These are phyloP conservation scores for Pseudocheirus occidentalis DNA, from an alignment of 2,797 vertebrate species.

Conservation along the genomic window DNA sequence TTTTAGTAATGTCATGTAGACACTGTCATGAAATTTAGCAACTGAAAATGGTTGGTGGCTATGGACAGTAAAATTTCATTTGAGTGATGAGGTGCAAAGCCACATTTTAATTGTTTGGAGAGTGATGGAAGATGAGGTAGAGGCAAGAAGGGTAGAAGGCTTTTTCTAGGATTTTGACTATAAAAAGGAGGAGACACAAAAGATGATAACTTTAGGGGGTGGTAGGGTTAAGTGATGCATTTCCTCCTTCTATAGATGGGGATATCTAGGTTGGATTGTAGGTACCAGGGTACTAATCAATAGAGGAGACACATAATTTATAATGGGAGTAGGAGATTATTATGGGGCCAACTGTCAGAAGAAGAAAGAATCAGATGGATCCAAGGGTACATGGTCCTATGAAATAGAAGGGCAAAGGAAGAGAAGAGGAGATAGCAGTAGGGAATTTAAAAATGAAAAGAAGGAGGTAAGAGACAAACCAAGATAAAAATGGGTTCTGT, in stretches of 20 bases:
- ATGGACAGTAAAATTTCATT: neutral
- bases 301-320: neutral
- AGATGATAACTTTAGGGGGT: neutral
- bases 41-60: neutral
- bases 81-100: neutral
- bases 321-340: neutral
- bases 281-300: neutral
- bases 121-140: neutral
- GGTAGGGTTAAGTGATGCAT: neutral
- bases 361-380: neutral
- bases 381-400: neutral
- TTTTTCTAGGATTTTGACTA: neutral
- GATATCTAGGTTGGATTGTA: neutral
- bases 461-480: neutral
- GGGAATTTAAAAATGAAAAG: neutral
- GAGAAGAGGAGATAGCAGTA: neutral
- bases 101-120: neutral
- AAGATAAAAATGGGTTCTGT: neutral
- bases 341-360: neutral
- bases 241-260: neutral
- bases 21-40: neutral
- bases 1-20: neutral
- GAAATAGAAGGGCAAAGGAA: neutral
- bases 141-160: neutral
- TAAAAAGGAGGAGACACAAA: neutral